A percentile compares a stretch with the other conserved stretches of the same genome.
phyloP scores from a whole-genome alignment of 1,140 invertebrate genomes.

The Pseudomyrmex dendroicus region DNA sequence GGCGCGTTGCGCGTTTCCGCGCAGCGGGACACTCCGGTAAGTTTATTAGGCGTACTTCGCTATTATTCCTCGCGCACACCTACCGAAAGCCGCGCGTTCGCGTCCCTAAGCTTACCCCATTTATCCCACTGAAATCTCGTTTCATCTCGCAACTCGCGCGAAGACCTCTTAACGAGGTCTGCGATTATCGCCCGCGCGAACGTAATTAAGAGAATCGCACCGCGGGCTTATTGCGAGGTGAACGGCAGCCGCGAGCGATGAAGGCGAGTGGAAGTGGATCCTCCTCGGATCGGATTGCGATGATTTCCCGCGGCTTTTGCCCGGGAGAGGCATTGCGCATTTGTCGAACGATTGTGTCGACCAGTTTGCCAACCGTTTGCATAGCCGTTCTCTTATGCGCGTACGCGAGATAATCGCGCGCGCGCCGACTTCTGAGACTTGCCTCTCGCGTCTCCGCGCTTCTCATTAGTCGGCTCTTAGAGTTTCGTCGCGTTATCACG shows the following conservation, averaged over 20 bases:
- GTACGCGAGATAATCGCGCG: constrained; percentile 24
- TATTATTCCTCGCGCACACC: constrained; percentile 63
- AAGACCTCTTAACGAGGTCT: constrained; percentile 68
- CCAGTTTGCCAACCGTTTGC: constrained; percentile 53
- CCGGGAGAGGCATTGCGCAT: not conserved
- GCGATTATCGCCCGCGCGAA: constrained; percentile 71
- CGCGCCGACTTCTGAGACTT: not conserved
- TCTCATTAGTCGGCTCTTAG: constrained; percentile 61
- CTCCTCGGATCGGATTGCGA: constrained; percentile 6
- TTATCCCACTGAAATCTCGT: constrained; percentile 67
- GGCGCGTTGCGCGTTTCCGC: constrained; percentile 66
- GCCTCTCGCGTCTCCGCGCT: not conserved
- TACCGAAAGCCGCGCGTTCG: constrained; percentile 58
- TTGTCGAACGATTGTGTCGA: constrained; percentile 55
- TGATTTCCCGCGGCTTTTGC: constrained; percentile 32
- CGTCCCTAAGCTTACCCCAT: constrained; percentile 26
- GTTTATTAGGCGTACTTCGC: constrained; percentile 69
- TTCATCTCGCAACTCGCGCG: constrained; percentile 65
- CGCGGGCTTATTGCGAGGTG: constrained; percentile 28
- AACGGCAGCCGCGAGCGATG: constrained; percentile 18
- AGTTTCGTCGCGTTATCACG: constrained; percentile 62
- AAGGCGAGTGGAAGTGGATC: constrained; percentile 3
- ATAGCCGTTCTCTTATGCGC: not conserved
- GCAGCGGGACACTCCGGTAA: constrained; percentile 67
- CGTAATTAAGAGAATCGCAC: constrained; percentile 73